Evolutionary conservation across 2,113 vertebrate genomes (phyloP), one percentile per base, ranked within the genome.

Genomic region (Nesogale talazaci): DNA sequence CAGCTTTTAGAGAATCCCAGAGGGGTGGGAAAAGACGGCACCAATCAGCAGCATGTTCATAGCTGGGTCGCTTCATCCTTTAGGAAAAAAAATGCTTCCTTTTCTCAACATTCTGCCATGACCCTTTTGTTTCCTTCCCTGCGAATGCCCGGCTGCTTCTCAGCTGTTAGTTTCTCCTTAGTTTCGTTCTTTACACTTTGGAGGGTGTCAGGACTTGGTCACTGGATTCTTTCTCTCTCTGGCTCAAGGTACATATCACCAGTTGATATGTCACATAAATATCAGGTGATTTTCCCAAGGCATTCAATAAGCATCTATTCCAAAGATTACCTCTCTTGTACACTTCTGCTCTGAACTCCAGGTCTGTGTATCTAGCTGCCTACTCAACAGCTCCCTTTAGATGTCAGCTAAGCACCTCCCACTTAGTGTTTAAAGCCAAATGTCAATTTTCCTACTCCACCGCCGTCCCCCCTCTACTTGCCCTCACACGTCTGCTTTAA

Each of bases 241-340:
- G 11, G 36, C 46, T 91, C 31, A 77, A 19, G 70, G 86, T 5
- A 29, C 63, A 57, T 59, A 34, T 70, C n/a, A 19, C 16, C 67
- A n/a, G 16, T 15, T 70, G n/a, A 34, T 17, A 70, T n/a, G 15
- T 34, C 67, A 70, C 29, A 6, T 70, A n/a, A 34, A 34, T 70
- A 3, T 80, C 52, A 81, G 23, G 29, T 22, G 31, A 77, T 46
- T 38, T 31, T 25, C 76, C 72, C 12, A 31, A 76, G 34, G 12
- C 46, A 78, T 90, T 65, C 72, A 87, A 77, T 83, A 63, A 19
- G 56, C 46, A 23, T 75, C 74, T 78, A 69, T 63, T 90, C 59
- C 31, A 19, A 29, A 38, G 57, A 27, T 52, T 81, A 61, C 75
- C 31, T 74, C 27, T 81, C 67, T 52, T 15, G 38, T 40, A 40